Conservation (phyloP, 2,888 invertebrate species). For the Limnephilus rhombicus region DNA sequence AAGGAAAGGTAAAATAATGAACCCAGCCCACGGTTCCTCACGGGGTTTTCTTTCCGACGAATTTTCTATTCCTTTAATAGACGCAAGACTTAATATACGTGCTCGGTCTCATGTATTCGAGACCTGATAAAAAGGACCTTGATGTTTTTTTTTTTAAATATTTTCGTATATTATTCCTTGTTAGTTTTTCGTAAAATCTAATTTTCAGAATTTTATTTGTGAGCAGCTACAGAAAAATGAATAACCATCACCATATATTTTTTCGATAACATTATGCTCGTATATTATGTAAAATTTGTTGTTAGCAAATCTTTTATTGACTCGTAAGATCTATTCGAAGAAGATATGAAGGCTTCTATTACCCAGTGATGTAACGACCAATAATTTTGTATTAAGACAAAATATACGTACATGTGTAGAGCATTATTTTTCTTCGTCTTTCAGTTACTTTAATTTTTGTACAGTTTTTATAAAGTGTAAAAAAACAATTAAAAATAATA, state of each 20-base stretch:
- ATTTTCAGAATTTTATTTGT: background rate
- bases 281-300: no score
- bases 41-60: background rate
- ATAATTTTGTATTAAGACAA: no score
- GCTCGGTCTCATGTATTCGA: background rate
- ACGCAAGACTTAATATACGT: slow-evolving; percentile 26
- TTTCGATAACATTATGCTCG: no score
- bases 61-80: background rate
- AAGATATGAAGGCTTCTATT: no score
- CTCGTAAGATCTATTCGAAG: no score
- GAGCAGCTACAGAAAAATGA: background rate
- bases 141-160: background rate
- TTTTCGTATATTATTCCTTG: background rate
- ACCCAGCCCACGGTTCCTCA: background rate
- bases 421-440: no score
- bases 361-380: no score
- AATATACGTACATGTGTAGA: no score
- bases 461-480: no score
- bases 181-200: background rate
- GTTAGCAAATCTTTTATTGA: no score
- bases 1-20: slow-evolving; percentile 30
- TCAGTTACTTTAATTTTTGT: no score
- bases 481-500: no score
- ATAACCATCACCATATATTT: background rate
- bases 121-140: background rate